Evolutionary conservation across 2,888 invertebrate species (phyloP).

Genomic region (Fabriciana adippe): DNA sequence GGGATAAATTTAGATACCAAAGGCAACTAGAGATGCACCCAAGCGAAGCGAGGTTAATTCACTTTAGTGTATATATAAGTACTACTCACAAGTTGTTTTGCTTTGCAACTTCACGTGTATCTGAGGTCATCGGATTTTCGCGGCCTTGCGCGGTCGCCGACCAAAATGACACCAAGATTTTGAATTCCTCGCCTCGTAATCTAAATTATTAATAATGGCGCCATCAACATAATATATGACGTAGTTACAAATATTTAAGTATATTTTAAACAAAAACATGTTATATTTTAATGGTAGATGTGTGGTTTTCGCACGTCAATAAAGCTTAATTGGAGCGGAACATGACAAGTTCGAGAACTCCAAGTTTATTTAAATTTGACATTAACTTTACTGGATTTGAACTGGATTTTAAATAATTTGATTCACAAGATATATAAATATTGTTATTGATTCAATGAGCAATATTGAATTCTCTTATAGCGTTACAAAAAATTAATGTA

Average conservation of each 20-base stretch:
- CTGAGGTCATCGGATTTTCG: conserved; percentile 75
- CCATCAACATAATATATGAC: conserved; percentile 28
- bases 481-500: conserved; percentile 29
- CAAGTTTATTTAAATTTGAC: neutral
- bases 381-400: neutral
- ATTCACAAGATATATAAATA: neutral
- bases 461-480: conserved; percentile 26
- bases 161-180: conserved; percentile 69
- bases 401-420: neutral
- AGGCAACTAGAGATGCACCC: too few species aligned
- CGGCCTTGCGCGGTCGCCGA: conserved; percentile 80
- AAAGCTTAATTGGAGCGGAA: conserved; percentile 24
- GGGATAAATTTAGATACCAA: too few species aligned
- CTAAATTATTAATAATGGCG: conserved; percentile 36
- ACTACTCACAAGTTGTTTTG: conserved; percentile 35
- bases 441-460: neutral
- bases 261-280: conserved; percentile 39
- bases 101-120: conserved; percentile 49
- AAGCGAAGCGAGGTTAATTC: too few species aligned
- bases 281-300: conserved; percentile 9
- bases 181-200: conserved; percentile 47
- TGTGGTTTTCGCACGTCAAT: conserved; percentile 19
- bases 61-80: conserved; percentile 5
- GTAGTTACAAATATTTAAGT: conserved; percentile 43
- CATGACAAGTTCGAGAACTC: conserved; percentile 6